Conservation (phyloP, 2,888 invertebrate genomes). For the Lydus trimaculatus region DNA sequence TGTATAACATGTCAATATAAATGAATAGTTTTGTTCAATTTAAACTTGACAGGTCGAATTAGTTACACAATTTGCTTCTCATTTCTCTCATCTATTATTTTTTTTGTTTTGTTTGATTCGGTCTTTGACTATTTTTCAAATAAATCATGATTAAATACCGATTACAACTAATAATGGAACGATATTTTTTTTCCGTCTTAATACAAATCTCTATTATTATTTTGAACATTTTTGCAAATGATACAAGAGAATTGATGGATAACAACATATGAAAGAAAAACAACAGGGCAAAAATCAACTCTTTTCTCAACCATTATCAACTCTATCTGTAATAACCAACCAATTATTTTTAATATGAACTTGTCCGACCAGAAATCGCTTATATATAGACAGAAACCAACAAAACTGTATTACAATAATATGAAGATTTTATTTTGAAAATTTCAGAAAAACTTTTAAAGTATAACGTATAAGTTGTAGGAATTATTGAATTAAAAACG, state of each 20-base stretch:
- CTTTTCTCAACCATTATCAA: conserved; percentile 6
- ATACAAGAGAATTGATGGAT: neutral
- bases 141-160: neutral
- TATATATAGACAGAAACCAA: neutral
- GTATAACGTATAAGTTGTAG: no score
- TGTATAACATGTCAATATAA: neutral
- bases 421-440: neutral
- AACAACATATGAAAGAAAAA: neutral
- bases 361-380: conserved; percentile 11
- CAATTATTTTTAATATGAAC: conserved; percentile 19
- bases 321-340: conserved; percentile 10
- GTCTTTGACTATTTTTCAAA: neutral
- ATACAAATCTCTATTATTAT: neutral
- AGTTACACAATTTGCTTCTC: neutral
- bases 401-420: neutral
- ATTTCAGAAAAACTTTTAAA: neutral
- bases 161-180: neutral
- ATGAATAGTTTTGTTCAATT: conserved; percentile 2
- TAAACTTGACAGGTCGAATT: neutral
- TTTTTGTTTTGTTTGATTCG: neutral
- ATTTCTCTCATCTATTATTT: neutral
- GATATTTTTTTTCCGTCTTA: neutral
- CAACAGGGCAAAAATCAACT: neutral
- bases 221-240: neutral
- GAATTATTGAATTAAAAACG: no score